phyloP scores from a whole-genome alignment of 1,140 invertebrate genomes.

The Ladona fulva region DNA sequence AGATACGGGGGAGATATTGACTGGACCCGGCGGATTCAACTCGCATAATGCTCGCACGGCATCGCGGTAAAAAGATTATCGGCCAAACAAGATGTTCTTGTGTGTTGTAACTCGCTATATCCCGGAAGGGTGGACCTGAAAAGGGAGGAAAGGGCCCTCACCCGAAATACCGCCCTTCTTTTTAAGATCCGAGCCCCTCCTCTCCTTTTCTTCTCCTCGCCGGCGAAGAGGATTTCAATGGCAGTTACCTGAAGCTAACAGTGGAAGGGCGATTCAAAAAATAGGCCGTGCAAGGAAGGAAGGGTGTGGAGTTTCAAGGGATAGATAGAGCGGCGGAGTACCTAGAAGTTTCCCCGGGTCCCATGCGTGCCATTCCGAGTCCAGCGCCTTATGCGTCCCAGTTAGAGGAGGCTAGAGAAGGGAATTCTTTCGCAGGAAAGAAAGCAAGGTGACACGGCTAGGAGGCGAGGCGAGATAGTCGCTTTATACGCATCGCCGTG shows the following conservation, averaged over 20 bases:
- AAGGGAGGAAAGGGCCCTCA: background rate
- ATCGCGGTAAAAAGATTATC: background rate
- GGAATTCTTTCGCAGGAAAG: background rate
- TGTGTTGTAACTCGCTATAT: conserved; percentile 4
- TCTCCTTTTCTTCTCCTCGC: background rate
- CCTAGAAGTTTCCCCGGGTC: no score
- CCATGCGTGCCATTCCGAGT: no score
- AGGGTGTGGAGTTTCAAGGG: no score
- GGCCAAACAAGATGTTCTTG: conserved; percentile 8
- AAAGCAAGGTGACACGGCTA: background rate
- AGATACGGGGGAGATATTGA: no score
- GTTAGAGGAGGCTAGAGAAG: background rate
- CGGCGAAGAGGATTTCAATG: background rate
- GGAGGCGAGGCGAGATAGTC: background rate
- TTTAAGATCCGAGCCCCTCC: background rate
- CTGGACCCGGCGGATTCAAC: no score
- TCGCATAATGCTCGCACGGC: background rate
- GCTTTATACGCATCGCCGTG: background rate
- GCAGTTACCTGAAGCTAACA: background rate
- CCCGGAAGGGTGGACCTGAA: background rate
- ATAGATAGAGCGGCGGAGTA: no score
- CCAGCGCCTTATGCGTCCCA: no score
- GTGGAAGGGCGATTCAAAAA: no score
- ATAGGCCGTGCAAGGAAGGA: no score
- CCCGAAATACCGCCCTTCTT: background rate